Evolutionary conservation across 2,888 invertebrate genomes (phyloP), one percentile per base, ranked within the genome.

Genomic region (Timema podura): DNA sequence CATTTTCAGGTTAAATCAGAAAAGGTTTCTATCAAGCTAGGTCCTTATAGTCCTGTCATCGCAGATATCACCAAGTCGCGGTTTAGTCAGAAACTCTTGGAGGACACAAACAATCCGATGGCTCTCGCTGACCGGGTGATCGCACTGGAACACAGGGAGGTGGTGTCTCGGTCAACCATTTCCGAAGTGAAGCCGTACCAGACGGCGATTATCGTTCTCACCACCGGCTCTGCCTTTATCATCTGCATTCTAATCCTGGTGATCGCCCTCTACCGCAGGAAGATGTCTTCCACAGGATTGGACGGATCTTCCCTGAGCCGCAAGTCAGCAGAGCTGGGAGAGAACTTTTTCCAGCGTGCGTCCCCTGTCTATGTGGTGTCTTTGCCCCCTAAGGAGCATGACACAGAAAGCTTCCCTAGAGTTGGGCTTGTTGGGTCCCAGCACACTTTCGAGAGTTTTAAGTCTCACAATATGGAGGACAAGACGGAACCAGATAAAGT

Each of bases 171-270:
- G 77, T 87, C 87, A 15, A 87, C 87, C 6, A 87, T 88, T 11
- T 87, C 88, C n/a, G 84, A 88, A 47, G 84, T 89, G 46, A 87
- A 88, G 8, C 88, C 90, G 0, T 91, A 92, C 77, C 92, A 92
- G 78, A 88, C 91, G 11, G 91, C 91, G 59, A 84, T 92, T 30
- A 88, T 92, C 75, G 90, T 92, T 15, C 83, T 92, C 68, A 91
- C 90, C 45, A 91, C 91, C 0, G 89, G 89, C 8, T 91, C 92
- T 6, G 91, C 92, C 0, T 92, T 92, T 77, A 85, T 92, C 70
- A 91, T 92, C 78, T 91, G 91, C 78, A 88, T 91, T 30, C 83
- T 92, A 30, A 87, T 91, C 47, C 87, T 92, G 5, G 84, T 92
- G 13, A 85, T 92, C 5, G 88, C 91, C 85, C 81, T 92, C 13